A percentile compares a stretch with the other conserved stretches of the same genome.
These are phyloP conservation scores for Papilio glaucus DNA, from an alignment of 1,140 invertebrate genomes.

Conservation along the genomic window DNA sequence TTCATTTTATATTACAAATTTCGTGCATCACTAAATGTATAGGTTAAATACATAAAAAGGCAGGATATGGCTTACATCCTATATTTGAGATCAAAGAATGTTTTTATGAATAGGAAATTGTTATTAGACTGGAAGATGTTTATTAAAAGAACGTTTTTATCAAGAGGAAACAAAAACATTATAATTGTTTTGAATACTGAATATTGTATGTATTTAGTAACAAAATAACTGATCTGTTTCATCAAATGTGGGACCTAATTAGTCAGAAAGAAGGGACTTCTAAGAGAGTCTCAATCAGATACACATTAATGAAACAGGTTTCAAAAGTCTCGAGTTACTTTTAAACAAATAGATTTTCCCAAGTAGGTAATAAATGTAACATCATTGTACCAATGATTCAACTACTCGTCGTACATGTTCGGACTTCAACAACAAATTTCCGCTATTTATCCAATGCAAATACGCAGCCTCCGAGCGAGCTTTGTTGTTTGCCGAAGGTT, in stretches of 20 bases:
- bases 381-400: background rate
- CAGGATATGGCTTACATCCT: constrained; percentile 4
- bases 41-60: background rate
- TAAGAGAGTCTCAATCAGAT: no score
- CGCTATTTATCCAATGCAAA: constrained; percentile 32
- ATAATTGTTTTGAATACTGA: background rate
- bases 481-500: constrained; percentile 31
- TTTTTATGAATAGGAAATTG: background rate
- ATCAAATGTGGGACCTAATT: background rate
- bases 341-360: background rate
- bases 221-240: background rate
- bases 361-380: constrained; percentile 12
- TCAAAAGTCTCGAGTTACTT: background rate
- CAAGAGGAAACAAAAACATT: background rate
- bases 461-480: constrained; percentile 16
- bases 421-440: constrained; percentile 24
- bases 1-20: background rate
- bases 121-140: background rate
- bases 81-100: background rate
- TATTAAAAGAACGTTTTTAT: background rate
- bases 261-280: no score
- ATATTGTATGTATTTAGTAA: background rate
- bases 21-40: background rate
- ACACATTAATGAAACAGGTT: no score
- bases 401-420: constrained; percentile 5